phyloP scores from a whole-genome alignment of 2,888 invertebrate species.

The Melanargia galathea region DNA sequence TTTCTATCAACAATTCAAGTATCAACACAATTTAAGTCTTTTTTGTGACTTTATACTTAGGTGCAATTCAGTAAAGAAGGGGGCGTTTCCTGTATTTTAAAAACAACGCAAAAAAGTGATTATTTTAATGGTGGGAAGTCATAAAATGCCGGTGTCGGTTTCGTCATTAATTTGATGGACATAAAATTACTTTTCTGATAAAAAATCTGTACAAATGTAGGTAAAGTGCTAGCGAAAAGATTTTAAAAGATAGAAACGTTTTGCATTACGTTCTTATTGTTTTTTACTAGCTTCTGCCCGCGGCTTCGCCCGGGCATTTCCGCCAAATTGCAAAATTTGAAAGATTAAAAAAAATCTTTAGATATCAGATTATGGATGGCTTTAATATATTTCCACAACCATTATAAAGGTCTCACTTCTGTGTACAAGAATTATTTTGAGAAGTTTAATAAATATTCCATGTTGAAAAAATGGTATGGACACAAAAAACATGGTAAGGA shows the following conservation, averaged over 20 bases:
- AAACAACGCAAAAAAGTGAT: slow-evolving; percentile 65
- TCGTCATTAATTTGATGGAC: slow-evolving; percentile 71
- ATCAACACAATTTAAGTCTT: neutral
- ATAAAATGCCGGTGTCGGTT: slow-evolving; percentile 65
- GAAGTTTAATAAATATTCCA: no score
- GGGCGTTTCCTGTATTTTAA: slow-evolving; percentile 51
- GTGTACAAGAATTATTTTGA: no score
- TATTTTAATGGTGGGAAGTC: slow-evolving; percentile 76
- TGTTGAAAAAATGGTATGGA: no score
- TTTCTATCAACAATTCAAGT: neutral
- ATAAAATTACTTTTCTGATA: slow-evolving; percentile 59
- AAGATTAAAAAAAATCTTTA: no score
- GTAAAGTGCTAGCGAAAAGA: slow-evolving; percentile 39
- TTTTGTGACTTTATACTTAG: neutral
- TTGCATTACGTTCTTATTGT: slow-evolving; percentile 16
- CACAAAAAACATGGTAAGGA: no score
- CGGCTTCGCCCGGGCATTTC: no score
- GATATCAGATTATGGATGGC: no score
- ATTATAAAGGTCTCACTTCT: no score
- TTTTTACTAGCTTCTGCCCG: no score
- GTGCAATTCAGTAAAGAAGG: slow-evolving; percentile 35
- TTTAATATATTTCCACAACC: no score
- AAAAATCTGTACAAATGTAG: slow-evolving; percentile 45
- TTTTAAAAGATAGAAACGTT: slow-evolving; percentile 25
- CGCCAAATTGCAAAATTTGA: no score